phyloP scores from a whole-genome alignment of 2,888 invertebrate species.

The Junonia oenone region DNA sequence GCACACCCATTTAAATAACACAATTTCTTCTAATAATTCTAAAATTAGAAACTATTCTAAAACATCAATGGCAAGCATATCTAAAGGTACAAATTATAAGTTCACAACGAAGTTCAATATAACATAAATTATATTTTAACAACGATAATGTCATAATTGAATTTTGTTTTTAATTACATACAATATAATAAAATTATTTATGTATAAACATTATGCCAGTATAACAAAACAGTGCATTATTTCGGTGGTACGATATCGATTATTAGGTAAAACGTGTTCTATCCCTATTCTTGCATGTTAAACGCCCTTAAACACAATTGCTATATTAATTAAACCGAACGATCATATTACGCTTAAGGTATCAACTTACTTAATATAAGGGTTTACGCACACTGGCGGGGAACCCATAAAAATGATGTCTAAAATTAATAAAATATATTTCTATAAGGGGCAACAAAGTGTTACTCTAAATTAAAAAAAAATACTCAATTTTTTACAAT shows the following conservation, averaged over 20 bases:
- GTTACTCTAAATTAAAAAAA: no score
- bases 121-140: slow-evolving; percentile 5
- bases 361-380: slow-evolving; percentile 17
- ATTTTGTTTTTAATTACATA: no score
- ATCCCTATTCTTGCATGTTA: slow-evolving; percentile 15
- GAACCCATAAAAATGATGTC: slow-evolving; percentile 13
- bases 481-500: no score
- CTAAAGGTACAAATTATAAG: slow-evolving; percentile 2
- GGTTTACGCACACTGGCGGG: slow-evolving; percentile 2
- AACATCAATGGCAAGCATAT: slow-evolving; percentile 15
- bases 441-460: no score
- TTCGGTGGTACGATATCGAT: background rate
- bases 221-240: background rate
- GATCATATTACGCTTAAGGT: slow-evolving; percentile 23
- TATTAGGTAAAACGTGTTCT: background rate
- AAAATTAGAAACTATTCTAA: background rate
- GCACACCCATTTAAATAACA: background rate
- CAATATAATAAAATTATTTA: background rate
- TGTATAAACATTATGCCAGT: background rate
- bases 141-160: slow-evolving; percentile 4
- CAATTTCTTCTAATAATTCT: background rate
- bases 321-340: slow-evolving; percentile 22
- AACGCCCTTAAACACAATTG: slow-evolving; percentile 5
- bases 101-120: background rate
- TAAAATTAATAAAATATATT: no score